phyloP scores from a whole-genome alignment of 2,797 vertebrate species.

The Loris lydekkerianus region DNA sequence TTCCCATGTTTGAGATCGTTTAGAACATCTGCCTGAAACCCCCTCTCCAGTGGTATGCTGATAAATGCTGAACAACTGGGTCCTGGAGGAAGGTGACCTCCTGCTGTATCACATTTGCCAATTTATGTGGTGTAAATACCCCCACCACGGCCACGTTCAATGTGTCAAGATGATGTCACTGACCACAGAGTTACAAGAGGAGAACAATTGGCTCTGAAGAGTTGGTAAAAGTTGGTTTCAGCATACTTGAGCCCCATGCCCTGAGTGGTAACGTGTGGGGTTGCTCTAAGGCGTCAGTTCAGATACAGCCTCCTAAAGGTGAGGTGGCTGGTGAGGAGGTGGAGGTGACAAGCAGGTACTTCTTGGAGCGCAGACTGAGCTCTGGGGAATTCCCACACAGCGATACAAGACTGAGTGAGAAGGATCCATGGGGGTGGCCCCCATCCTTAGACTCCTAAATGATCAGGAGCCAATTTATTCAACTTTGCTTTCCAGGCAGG shows the following conservation, averaged over 20 bases:
- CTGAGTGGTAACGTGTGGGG: not conserved
- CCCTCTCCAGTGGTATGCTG: accelerated
- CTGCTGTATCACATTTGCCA: not conserved
- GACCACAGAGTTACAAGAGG: not conserved
- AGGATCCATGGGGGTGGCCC: accelerated
- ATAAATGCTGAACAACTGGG: not conserved
- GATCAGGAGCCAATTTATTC: not conserved
- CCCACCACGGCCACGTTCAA: not conserved
- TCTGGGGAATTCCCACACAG: not conserved
- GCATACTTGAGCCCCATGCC: not conserved
- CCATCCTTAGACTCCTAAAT: not conserved
- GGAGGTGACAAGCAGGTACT: no score
- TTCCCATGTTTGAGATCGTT: not conserved
- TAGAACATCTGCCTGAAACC: not conserved
- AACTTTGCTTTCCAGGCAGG: not conserved
- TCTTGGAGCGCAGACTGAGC: not conserved
- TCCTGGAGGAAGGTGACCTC: accelerated
- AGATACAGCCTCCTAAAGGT: not conserved
- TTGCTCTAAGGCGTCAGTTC: not conserved
- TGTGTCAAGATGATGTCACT: not conserved
- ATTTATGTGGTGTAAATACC: not conserved
- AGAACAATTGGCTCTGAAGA: not conserved
- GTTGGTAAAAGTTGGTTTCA: accelerated
- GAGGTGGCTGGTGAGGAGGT: not conserved
- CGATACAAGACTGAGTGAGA: accelerated